phyloP scores from a whole-genome alignment of 2,888 invertebrate genomes.

The Tigriopus californicus region DNA sequence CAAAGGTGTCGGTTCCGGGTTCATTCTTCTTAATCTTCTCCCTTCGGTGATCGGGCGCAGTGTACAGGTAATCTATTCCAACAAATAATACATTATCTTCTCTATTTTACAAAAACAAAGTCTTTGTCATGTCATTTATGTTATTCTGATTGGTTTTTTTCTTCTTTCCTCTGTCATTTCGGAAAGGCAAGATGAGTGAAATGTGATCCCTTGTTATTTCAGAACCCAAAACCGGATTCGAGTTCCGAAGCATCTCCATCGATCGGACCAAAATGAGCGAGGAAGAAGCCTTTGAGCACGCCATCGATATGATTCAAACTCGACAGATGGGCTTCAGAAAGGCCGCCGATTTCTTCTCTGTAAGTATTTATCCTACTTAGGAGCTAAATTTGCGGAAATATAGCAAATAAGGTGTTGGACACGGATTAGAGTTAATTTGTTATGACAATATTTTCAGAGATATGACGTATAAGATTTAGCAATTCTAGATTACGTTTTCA shows the following conservation, averaged over 20 bases:
- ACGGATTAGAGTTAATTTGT: no score
- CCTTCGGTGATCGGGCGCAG: neutral
- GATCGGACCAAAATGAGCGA: slow-evolving; percentile 14
- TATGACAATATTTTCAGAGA: no score
- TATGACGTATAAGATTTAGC: no score
- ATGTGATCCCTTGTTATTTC: no score
- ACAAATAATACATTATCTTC: neutral
- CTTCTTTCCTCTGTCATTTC: neutral
- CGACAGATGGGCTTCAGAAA: slow-evolving; percentile 16
- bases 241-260: slow-evolving; percentile 12
- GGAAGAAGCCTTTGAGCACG: slow-evolving; percentile 14
- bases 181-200: no score
- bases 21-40: no score
- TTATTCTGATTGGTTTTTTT: neutral
- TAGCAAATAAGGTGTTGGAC: no score
- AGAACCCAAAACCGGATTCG: slow-evolving; percentile 8
- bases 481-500: no score
- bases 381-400: no score
- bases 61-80: neutral
- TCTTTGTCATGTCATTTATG: neutral
- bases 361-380: neutral
- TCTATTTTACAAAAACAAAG: neutral
- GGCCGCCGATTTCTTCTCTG: slow-evolving; percentile 15
- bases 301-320: slow-evolving; percentile 14
- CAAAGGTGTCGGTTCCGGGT: no score